Percentiles rank a stretch among this genome's conserved stretches.
These are phyloP conservation scores for Sciurus niger DNA, from an alignment of 2,113 vertebrate genomes.

Conservation along the genomic window DNA sequence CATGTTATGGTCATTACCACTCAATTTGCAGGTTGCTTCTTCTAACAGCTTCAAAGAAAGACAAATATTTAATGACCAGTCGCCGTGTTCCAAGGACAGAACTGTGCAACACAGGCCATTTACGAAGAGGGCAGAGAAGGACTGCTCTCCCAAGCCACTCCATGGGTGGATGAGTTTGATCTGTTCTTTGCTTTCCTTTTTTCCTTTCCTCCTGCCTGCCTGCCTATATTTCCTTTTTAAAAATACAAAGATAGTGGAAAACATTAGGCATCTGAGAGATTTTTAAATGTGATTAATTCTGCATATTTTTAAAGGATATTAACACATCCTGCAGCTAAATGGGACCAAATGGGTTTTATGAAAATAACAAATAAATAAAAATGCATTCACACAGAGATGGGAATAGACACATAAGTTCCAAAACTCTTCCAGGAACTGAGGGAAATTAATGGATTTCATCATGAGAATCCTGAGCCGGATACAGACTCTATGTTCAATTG, in stretches of 20 bases:
- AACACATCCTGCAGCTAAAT: constrained; percentile 4
- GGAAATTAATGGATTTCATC: constrained; percentile 57
- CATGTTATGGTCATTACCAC: not conserved
- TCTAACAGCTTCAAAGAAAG: constrained; percentile 33
- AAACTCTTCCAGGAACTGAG: not conserved
- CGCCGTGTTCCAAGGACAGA: not conserved
- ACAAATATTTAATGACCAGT: constrained; percentile 48
- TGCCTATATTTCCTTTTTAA: not conserved
- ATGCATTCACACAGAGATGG: not conserved
- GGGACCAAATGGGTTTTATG: not conserved
- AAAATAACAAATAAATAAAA: constrained; percentile 63
- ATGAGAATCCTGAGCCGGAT: not conserved
- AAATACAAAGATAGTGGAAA: not conserved
- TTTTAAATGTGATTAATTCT: constrained; percentile 56
- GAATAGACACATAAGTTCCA: not conserved
- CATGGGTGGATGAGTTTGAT: too few species aligned
- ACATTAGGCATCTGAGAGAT: not conserved
- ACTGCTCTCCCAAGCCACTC: not conserved
- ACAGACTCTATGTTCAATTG: not conserved
- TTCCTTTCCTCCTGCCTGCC: not conserved
- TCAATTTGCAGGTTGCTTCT: constrained; percentile 40
- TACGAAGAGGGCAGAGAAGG: not conserved
- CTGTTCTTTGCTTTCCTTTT: not conserved
- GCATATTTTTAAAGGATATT: constrained; percentile 40
- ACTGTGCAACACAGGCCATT: not conserved